These are phyloP conservation scores for Archaeoteleia sp. DNA, from an alignment of 2,888 invertebrate species.

Conservation along the genomic window DNA sequence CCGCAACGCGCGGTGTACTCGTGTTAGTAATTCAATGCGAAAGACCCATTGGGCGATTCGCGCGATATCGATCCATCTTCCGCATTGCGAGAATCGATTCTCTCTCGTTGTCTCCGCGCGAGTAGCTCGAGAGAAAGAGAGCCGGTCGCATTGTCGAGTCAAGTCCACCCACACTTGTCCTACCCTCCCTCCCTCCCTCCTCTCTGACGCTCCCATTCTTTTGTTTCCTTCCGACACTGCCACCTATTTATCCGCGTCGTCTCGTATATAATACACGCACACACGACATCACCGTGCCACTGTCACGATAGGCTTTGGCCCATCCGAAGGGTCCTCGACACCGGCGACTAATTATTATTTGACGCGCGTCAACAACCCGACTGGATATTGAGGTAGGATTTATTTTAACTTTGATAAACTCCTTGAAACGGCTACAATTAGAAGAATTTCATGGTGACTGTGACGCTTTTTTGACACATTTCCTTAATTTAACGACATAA, in stretches of 20 bases:
- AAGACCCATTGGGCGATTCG: no score
- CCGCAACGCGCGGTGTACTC: no score
- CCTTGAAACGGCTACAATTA: constrained; percentile 42
- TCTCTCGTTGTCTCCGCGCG: constrained; percentile 4
- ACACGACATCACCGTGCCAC: constrained; percentile 5
- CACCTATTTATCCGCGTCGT: constrained; percentile 6
- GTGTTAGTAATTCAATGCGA: no score
- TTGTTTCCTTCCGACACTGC: constrained; percentile 36
- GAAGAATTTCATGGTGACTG: no score
- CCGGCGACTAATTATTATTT: constrained; percentile 60
- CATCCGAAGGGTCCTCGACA: constrained; percentile 39
- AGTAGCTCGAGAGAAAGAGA: constrained; percentile 12
- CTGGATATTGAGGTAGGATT: no score
- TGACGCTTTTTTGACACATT: no score
- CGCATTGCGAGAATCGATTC: constrained; percentile 23
- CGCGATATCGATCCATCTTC: constrained; percentile 41
- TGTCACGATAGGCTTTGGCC: constrained; percentile 30
- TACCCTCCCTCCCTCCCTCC: background rate
- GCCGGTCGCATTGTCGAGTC: constrained; percentile 16
- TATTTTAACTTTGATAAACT: constrained; percentile 40
- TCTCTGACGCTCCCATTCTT: constrained; percentile 17
- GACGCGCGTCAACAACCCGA: constrained; percentile 55
- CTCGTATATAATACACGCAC: background rate
- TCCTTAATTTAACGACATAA: no score
- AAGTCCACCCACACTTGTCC: constrained; percentile 39